Evolutionary conservation across 2,888 invertebrate species (phyloP), one percentile per base, ranked within the genome.

Genomic region (Fragum whitleyi): DNA sequence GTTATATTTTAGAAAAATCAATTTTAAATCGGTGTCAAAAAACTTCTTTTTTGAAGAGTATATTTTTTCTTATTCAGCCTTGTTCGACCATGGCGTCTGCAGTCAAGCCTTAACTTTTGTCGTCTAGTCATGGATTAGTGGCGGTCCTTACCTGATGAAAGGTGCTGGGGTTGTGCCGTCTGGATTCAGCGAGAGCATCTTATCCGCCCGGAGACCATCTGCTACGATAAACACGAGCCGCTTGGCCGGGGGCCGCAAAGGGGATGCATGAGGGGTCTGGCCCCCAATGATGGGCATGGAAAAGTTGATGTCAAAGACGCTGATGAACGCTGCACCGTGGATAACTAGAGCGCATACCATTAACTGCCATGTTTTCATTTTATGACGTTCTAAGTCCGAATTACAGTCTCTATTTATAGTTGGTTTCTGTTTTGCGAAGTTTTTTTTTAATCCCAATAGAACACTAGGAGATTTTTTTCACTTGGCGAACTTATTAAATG

Each of bases 171-270:
- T 75, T 7, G 65, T 32, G 19, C 83, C 83, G 36, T 75, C 76
- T 19, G 83, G 83, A 62, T 14, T 67, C 3, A 80, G 42, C 21
- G 65, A 67, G 6, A 83, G 65, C 29, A 83, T 80, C 55, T 83
- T 83, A 61, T 83, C 83, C 11, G 83, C 83, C 19, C 83, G 65
- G 21, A 83, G 79, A 16, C 83, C 83, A 69, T 83, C 83, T 42
- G 83, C 83, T 47, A 83, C 77, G 6, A 83, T 83, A n/a, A 80
- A 83, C n/a, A 83, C 79, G 14, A 77, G 51, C 16, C 83, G 61
- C 67, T 80, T 83, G 19, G 83, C 79, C 26, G 79, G 77, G 28
- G 83, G 77, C 6, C 74, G 32, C 1, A 83, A 51, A 21, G 79
- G 79, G 2, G 79, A 79, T 19, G 59, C 55, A 19, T 74, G 79